Base-by-base conservation (phyloP, 2,113 vertebrate species). In the Chinchilla lanigera region DNA sequence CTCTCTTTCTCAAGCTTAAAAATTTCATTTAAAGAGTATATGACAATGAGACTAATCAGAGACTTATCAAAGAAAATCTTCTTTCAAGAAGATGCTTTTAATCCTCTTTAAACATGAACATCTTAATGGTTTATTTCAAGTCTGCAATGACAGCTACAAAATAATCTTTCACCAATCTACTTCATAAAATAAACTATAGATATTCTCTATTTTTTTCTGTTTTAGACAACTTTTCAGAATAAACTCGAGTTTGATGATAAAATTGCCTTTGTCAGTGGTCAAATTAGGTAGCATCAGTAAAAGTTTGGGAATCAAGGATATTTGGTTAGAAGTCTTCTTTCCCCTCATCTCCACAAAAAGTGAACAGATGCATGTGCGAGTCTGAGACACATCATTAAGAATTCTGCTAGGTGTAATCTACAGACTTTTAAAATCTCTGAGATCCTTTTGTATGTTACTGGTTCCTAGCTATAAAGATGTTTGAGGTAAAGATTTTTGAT, bases 11-110 rank as follows among this genome's bases (percentile, higher is more conserved):
- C 20, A 87, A 54, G 44, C 24, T 92, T 92, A n/a, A 87, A 73
- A 95, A 13, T 16, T n/a, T 95, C 26, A 86, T 35, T 86, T 67
- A 71, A 65, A 75, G 11, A 56, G 28, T 87, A 5, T 61, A n/a
- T 87, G 30, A 33, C 52, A 19, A 35, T 54, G 35, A 73, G 35
- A 35, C 63, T 87, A 87, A 92, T 82, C 10, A 81, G 63, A 71
- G n/a, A n/a, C 30, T 92, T 92, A 5, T 71, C 7, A 92, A 87
- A 91, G 30, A 22, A 63, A 85, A 44, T 50, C 5, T 50, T 94
- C 69, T 83, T 78, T 95, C 44, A 92, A 47, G 65, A 82, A 88
- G 65, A 63, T 92, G 7, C 19, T 88, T 95, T 95, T 5, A n/a
- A 82, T 7, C 9, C 28, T 71, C 61, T 65, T 75, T 44, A 71